Base-by-base conservation (phyloP, 2,888 invertebrate species). In the Empis livida region DNA sequence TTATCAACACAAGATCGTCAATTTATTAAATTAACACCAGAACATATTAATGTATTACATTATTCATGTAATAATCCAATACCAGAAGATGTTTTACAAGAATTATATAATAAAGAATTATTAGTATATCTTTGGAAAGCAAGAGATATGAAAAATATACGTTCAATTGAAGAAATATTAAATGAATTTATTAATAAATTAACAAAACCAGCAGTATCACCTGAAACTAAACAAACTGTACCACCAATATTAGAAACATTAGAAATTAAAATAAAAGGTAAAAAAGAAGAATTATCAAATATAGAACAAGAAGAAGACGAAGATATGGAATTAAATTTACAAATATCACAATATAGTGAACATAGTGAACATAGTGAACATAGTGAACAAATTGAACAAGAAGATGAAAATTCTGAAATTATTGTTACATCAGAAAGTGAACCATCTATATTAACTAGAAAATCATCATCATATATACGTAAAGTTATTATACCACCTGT, bases 401-500 rank as follows among this genome's bases (percentile, higher is more conserved):
- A 59, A 13, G 57, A 66, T 1, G 59, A 35, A 15, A 49, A 42
- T 41, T 51, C 48, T 4, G 57, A 60, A 2, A 70, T 70, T 3
- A 71, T 70, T 44, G 57, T 70, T 13, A 59, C 51, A 48, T 56
- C 55, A 39, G 55, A 47, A 20, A 41, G 56, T 43, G 52, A 51
- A 20, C n/a, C 38, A 10, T 37, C 43, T 10, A 45, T 45, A 14
- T 27, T 9, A 1, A 30, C 14, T 13, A 45, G 44, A 2, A 20
- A 38, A 13, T 23, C 39, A n/a, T 43, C 50, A 0, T 17, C 47
- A 1, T 49, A 47, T 32, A 20, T 40, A 10, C 58, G 62, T 39
- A 60, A 55, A 1, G 50, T 66, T 8, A 59, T 55, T 4, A 58
- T 78, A 13, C 77, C 78, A 1, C 74, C 77, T 0, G 54, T 78